A percentile compares a stretch with the other conserved stretches of the same genome.
Evolutionary conservation across 2,888 invertebrate genomes (phyloP).

Genomic region (Drosophila merina): DNA sequence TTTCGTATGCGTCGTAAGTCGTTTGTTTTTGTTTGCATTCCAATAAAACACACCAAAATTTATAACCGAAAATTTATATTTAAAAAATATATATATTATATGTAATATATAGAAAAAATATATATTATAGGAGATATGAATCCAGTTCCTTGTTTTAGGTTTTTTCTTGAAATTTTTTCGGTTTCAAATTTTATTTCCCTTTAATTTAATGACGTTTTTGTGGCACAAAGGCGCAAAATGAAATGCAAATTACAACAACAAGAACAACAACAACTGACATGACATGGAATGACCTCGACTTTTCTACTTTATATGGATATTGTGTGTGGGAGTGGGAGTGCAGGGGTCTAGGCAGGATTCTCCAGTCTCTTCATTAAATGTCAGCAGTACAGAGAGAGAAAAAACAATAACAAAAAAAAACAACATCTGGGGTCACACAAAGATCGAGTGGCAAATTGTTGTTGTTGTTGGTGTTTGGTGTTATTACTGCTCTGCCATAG

Average conservation of each 20-base stretch:
- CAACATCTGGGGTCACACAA: constrained; percentile 1
- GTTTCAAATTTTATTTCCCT: constrained; percentile 41
- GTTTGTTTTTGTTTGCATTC: constrained; percentile 23
- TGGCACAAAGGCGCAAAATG: constrained; percentile 66
- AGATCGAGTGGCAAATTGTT: constrained; percentile 21
- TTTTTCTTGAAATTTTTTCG: not conserved
- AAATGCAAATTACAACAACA: constrained; percentile 72
- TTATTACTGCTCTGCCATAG: constrained; percentile 6
- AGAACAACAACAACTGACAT: constrained; percentile 47
- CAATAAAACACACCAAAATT: not conserved
- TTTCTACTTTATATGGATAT: constrained; percentile 1
- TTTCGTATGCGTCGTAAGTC: constrained; percentile 11
- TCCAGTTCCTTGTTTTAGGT: not conserved
- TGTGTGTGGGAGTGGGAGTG: not conserved
- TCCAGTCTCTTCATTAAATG: constrained; percentile 67
- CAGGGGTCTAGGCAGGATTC: constrained; percentile 13
- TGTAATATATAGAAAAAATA: not conserved
- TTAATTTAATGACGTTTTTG: constrained; percentile 73
- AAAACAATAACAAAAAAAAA: too few relatives aligned
- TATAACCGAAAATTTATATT: constrained; percentile 1
- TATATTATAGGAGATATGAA: not conserved
- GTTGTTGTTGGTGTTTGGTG: constrained; percentile 7
- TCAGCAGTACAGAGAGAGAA: constrained; percentile 28
- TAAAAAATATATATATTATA: constrained; percentile 28
- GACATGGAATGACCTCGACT: constrained; percentile 64